Percentiles rank a stretch among this genome's conserved stretches.
Evolutionary conservation across 2,797 vertebrate genomes (phyloP).

Genomic region (Dryobates pubescens): DNA sequence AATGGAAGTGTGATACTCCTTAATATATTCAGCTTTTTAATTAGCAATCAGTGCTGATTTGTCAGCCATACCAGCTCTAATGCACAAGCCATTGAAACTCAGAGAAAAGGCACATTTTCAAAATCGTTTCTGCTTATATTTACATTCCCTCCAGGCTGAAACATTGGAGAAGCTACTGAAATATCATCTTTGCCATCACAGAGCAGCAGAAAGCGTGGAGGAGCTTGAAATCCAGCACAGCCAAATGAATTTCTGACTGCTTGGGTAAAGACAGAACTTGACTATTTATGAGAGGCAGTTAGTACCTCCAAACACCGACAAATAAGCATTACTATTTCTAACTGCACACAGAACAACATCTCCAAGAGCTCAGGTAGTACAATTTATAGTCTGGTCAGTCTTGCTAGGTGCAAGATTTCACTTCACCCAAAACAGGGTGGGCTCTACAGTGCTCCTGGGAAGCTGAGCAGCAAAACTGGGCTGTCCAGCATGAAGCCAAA

Average conservation of each 20-base stretch:
- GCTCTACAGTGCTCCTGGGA: neutral
- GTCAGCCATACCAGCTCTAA: slow-evolving; percentile 72
- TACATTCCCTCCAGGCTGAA: slow-evolving; percentile 73
- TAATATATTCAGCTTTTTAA: slow-evolving; percentile 77
- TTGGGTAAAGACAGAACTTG: slow-evolving; percentile 58
- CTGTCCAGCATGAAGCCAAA: neutral
- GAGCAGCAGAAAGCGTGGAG: slow-evolving; percentile 62
- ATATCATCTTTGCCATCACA: slow-evolving; percentile 65
- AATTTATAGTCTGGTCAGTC: neutral
- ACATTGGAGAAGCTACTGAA: slow-evolving; percentile 67
- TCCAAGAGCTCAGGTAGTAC: neutral
- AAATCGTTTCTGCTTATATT: slow-evolving; percentile 78
- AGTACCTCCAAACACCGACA: neutral
- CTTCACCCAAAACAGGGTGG: neutral
- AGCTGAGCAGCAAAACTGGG: neutral
- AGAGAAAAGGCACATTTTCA: slow-evolving; percentile 55
- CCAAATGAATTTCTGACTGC: slow-evolving; percentile 76
- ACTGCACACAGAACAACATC: neutral
- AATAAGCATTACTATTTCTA: slow-evolving; percentile 12
- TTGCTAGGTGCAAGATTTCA: fast-evolving
- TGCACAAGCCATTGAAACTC: slow-evolving; percentile 60
- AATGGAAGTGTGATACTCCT: slow-evolving; percentile 56
- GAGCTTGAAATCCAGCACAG: slow-evolving; percentile 74
- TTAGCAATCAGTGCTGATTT: slow-evolving; percentile 79
- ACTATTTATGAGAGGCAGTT: slow-evolving; percentile 68